phyloP scores from a whole-genome alignment of 2,113 vertebrate genomes.

The Seriola quinqueradiata region DNA sequence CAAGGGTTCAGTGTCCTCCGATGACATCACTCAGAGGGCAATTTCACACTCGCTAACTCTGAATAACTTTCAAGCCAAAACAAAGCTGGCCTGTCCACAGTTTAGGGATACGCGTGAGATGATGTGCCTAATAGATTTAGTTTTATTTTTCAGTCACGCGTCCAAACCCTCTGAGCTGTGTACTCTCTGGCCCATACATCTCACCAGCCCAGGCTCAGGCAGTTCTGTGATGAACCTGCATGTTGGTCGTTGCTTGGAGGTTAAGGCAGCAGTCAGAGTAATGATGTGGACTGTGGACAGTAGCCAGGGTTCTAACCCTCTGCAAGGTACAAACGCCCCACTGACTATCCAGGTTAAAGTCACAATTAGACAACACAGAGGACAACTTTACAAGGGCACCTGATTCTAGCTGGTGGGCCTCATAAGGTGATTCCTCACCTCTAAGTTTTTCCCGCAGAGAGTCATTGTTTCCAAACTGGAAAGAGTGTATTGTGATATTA shows the following conservation, averaged over 20 bases:
- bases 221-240: constrained; percentile 22
- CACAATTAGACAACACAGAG: constrained; percentile 64
- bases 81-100: constrained; percentile 72
- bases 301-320: constrained; percentile 68
- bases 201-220: constrained; percentile 18
- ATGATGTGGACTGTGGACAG: constrained; percentile 77
- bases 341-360: constrained; percentile 79
- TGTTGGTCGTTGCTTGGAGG: constrained; percentile 43
- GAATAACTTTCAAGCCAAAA: constrained; percentile 76
- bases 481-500: not conserved
- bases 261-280: constrained; percentile 68
- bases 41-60: constrained; percentile 80
- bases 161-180: constrained; percentile 30
- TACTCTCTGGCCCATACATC: constrained; percentile 28
- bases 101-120: constrained; percentile 65
- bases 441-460: constrained; percentile 1
- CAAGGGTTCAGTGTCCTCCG: constrained; percentile 75
- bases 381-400: constrained; percentile 72
- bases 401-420: constrained; percentile 31
- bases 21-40: constrained; percentile 78
- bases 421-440: constrained; percentile 26
- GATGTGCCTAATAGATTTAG: constrained; percentile 55
- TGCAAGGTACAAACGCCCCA: constrained; percentile 77
- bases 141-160: constrained; percentile 27
- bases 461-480: constrained; percentile 10